These are phyloP conservation scores for Oreochromis grahami DNA, from an alignment of 2,797 vertebrate genomes.

Conservation along the genomic window DNA sequence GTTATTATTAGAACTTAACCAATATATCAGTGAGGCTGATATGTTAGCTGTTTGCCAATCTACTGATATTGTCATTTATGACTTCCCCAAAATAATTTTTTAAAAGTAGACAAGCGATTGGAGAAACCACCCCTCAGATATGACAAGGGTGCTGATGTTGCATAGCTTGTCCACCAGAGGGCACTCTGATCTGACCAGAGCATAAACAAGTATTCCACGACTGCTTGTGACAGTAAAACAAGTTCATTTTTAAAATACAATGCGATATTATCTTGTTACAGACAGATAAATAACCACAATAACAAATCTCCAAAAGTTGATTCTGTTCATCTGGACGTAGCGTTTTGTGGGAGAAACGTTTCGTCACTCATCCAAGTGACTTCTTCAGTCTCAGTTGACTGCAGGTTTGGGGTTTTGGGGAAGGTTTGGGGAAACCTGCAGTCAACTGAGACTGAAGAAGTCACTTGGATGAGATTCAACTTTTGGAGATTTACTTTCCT, in stretches of 20 bases:
- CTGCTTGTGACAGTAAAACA: neutral
- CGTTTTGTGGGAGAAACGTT: too few species aligned
- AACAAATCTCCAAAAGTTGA: too few species aligned
- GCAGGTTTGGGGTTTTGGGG: too few species aligned
- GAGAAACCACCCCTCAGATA: neutral
- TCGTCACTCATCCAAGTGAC: too few species aligned
- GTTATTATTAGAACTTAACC: neutral
- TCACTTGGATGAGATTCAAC: too few species aligned
- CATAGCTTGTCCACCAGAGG: fast-evolving
- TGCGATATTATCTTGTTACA: neutral
- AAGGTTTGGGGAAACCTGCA: too few species aligned
- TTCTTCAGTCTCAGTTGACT: too few species aligned
- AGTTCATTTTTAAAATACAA: neutral
- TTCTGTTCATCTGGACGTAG: too few species aligned
- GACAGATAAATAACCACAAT: neutral
- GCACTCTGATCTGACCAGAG: neutral
- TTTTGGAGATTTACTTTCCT: too few species aligned
- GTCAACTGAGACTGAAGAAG: too few species aligned
- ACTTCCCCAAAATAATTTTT: neutral
- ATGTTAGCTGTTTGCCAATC: neutral
- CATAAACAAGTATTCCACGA: neutral
- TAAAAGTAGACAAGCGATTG: neutral
- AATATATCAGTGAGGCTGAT: neutral
- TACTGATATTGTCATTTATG: neutral
- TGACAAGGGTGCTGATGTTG: neutral